A percentile compares a stretch with the other conserved stretches of the same genome.
phyloP scores from a whole-genome alignment of 2,888 invertebrate species.

The Agrilus mali region DNA sequence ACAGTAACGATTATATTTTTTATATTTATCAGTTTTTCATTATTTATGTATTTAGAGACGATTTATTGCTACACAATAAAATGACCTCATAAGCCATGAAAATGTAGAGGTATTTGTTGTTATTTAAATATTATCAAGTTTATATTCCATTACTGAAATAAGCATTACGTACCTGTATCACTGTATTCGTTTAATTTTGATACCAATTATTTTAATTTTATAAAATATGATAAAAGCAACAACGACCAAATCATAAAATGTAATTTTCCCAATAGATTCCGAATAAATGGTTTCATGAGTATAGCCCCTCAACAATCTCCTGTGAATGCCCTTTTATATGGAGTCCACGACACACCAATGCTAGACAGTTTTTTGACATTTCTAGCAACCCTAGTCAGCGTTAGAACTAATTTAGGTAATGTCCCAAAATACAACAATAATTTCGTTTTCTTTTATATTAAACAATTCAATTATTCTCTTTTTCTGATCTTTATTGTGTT shows the following conservation, averaged over 20 bases:
- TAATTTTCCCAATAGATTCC: slow-evolving; percentile 47
- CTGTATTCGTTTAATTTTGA: too few relatives aligned
- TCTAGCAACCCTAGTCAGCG: slow-evolving; percentile 76
- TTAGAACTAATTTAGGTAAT: slow-evolving; percentile 75
- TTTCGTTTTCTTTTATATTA: neutral
- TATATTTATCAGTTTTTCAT: neutral
- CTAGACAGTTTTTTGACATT: slow-evolving; percentile 86
- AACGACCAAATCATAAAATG: neutral
- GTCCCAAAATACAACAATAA: neutral
- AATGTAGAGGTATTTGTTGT: too few relatives aligned
- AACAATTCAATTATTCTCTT: neutral
- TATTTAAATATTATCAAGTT: too few relatives aligned
- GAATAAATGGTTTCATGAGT: slow-evolving; percentile 76
- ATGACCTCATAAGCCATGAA: neutral
- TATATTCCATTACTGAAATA: too few relatives aligned
- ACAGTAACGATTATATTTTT: too few relatives aligned
- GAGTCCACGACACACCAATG: slow-evolving; percentile 81
- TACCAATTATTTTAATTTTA: too few relatives aligned
- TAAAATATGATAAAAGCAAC: too few relatives aligned
- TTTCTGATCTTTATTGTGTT: slow-evolving; percentile 37
- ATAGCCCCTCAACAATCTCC: slow-evolving; percentile 55
- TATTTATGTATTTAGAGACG: slow-evolving; percentile 4
- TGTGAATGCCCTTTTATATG: slow-evolving; percentile 47
- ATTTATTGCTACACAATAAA: neutral
- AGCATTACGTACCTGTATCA: too few relatives aligned